Base-by-base conservation (phyloP, 2,888 invertebrate species). In the Pollenia angustigena region DNA sequence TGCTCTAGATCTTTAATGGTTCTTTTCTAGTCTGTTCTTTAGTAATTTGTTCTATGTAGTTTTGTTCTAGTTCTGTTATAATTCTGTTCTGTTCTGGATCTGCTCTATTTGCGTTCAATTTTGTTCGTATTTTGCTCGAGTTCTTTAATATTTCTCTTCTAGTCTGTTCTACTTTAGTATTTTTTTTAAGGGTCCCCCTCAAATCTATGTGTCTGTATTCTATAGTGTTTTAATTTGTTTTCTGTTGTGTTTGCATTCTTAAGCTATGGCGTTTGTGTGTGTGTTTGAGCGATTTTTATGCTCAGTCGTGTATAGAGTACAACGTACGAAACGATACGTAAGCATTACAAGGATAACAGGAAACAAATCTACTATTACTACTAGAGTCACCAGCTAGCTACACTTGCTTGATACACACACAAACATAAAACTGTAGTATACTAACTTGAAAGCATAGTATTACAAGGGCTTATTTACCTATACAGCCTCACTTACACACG, bases 311-410 rank as follows among this genome's bases (percentile, higher is more conserved):
- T 81, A 58, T 71, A 71, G 69, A 48, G 44, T 50, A 85, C 52
- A 85, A 76, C 42, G 50, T 58, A 72, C 40, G 72, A 62, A 69
- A 64, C 40, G 62, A 78, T 60, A 85, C 74, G 76, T 81, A 69
- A 81, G 80, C 78, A 74, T 69, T 81, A 71, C 86, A 86, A 87
- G 89, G 88, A 89, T 89, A 87, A 88, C 86, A 87, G 88, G 79
- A 84, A 81, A 60, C 80, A 86, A 80, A 75, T 80, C 52, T 46
- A 68, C 64, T 66, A 69, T 54, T 76, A 52, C 62, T 66, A 50
- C 18, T 32, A 58, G 64, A 81, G 6, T 14, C 4, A 56, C 42
- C 32, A 32, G 32, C 32, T 32, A 48, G 76, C 32, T 48, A 60
- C 52, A 64, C 14, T 58, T 58, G 78, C 56, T 71, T 3, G 16